These are phyloP conservation scores for Choloepus hoffmanni DNA, from an alignment of 2,113 vertebrate genomes.

Conservation along the genomic window DNA sequence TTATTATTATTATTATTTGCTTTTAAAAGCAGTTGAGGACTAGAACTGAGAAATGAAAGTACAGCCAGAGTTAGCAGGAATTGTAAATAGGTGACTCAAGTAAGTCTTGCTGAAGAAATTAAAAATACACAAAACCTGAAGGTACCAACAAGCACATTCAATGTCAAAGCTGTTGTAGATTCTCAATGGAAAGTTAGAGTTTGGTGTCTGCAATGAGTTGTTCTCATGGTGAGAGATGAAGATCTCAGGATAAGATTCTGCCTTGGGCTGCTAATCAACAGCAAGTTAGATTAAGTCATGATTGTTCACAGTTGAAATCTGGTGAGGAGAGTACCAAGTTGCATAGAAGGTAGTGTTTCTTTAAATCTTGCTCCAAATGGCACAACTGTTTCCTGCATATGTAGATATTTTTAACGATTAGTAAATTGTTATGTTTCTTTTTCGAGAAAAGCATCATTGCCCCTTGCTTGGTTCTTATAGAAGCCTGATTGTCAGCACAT, in stretches of 20 bases:
- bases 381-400: fast-evolving
- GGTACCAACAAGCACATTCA: background rate
- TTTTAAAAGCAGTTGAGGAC: background rate
- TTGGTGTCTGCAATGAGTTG: background rate
- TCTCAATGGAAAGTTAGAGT: background rate
- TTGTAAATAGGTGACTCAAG: background rate
- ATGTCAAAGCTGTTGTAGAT: background rate
- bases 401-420: background rate
- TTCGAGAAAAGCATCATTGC: background rate
- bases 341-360: background rate
- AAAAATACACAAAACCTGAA: no score
- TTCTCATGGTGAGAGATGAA: background rate
- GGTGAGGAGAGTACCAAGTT: background rate
- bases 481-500: background rate
- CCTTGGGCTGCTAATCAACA: background rate
- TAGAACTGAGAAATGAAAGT: background rate
- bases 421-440: background rate
- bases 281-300: fast-evolving
- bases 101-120: background rate
- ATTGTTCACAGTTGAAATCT: fast-evolving
- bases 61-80: background rate
- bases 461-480: background rate
- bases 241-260: background rate
- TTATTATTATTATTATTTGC: background rate
- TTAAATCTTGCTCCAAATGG: background rate